Conservation (phyloP, 2,113 vertebrate species). For the Anoplopoma fimbria region DNA sequence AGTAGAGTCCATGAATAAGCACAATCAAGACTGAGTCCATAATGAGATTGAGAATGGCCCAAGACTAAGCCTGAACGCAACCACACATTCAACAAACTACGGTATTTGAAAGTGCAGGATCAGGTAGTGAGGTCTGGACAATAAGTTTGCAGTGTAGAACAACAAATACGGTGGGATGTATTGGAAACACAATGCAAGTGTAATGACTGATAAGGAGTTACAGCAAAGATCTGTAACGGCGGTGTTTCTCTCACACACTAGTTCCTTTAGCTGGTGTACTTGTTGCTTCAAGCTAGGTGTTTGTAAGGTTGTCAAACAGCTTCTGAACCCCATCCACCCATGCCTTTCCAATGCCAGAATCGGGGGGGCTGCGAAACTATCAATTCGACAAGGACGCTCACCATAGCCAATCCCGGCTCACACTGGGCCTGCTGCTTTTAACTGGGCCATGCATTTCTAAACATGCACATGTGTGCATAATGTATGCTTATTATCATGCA, state of each 20-base stretch:
- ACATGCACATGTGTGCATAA: constrained; percentile 23
- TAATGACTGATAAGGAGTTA: background rate
- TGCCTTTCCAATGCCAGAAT: no score
- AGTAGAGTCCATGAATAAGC: background rate
- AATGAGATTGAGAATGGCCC: background rate
- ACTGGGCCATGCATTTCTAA: constrained; percentile 31
- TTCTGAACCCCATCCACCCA: background rate
- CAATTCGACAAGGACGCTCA: no score
- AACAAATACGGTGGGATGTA: background rate
- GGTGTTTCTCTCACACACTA: background rate
- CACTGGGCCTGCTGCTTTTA: background rate
- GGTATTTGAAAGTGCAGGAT: background rate
- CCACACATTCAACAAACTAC: background rate
- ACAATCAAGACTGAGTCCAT: constrained; percentile 17
- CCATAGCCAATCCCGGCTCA: background rate
- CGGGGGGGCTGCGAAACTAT: no score
- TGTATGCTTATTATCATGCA: constrained; percentile 1
- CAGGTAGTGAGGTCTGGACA: background rate
- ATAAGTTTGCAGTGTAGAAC: background rate
- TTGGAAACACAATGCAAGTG: background rate
- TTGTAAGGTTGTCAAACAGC: background rate
- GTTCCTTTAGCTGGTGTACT: background rate
- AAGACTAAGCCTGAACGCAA: background rate
- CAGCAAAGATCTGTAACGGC: background rate
- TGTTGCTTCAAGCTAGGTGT: background rate